phyloP scores from a whole-genome alignment of 1,140 invertebrate genomes.

The Danaus plexippus region DNA sequence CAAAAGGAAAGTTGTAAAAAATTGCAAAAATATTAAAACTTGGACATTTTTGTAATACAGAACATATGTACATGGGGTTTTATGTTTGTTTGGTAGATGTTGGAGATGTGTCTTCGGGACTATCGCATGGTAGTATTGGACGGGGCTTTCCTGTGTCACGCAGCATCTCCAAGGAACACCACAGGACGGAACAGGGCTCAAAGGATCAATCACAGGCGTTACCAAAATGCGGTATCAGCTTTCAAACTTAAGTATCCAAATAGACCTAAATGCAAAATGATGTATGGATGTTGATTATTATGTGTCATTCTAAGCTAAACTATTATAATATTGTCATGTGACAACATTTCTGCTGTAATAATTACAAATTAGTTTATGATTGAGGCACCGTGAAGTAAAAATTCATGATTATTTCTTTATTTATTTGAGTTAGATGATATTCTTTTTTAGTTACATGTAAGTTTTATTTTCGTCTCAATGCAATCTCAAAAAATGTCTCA shows the following conservation, averaged over 20 bases:
- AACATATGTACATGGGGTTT: no score
- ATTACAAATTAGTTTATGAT: not conserved
- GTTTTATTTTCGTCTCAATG: no score
- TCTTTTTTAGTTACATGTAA: no score
- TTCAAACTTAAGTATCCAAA: conserved; percentile 73
- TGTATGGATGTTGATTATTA: conserved; percentile 40
- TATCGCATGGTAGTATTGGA: conserved; percentile 84
- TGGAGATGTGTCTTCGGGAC: conserved; percentile 83
- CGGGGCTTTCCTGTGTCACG: conserved; percentile 84
- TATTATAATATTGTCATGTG: no score
- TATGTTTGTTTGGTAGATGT: conserved; percentile 73
- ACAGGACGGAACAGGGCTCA: conserved; percentile 71
- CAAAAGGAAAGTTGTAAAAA: no score
- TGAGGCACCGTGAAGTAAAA: not conserved
- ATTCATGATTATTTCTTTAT: no score
- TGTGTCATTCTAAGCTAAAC: not conserved
- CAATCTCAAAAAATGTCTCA: no score
- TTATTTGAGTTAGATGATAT: no score
- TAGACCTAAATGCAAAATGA: conserved; percentile 73
- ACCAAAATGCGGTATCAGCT: conserved; percentile 74
- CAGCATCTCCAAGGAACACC: conserved; percentile 73
- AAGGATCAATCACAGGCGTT: conserved; percentile 75
- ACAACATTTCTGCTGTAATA: not conserved
- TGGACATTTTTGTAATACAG: no score
- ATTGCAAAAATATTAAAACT: no score